Evolutionary conservation across 2,888 invertebrate species (phyloP).

Genomic region (Ophion costatus): DNA sequence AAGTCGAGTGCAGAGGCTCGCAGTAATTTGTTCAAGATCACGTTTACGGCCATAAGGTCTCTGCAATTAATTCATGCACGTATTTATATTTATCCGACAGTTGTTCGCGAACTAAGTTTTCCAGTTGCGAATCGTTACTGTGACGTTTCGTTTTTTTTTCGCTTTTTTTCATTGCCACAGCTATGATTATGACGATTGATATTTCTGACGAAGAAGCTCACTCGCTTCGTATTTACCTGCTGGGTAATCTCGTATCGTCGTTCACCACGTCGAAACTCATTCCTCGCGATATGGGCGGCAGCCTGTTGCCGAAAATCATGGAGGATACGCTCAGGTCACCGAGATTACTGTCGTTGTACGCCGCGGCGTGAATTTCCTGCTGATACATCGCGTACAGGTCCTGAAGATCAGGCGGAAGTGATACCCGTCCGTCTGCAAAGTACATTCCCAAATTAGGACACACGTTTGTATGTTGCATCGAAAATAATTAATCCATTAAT

Average conservation of each 20-base stretch:
- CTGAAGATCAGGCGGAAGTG: constrained; percentile 90
- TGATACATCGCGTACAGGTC: constrained; percentile 93
- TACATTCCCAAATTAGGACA: background rate
- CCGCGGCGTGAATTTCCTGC: constrained; percentile 94
- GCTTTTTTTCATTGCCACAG: background rate
- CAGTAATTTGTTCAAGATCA: constrained; percentile 3
- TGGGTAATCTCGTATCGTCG: constrained; percentile 73
- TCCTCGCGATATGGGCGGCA: constrained; percentile 86
- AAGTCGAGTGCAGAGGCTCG: background rate
- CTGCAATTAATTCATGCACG: background rate
- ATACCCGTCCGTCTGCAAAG: constrained; percentile 87
- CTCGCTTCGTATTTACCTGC: constrained; percentile 66
- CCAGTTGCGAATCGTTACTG: background rate
- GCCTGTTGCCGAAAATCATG: constrained; percentile 83
- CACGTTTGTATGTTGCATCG: background rate
- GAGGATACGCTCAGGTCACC: constrained; percentile 82
- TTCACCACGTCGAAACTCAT: constrained; percentile 73
- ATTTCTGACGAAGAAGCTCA: background rate
- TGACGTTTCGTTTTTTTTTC: background rate
- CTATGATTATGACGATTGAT: background rate
- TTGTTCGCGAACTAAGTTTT: background rate
- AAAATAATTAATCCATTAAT: no score
- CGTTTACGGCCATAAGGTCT: background rate
- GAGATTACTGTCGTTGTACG: constrained; percentile 88
- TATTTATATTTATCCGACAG: background rate